These are phyloP conservation scores for Dysdera silvatica DNA, from an alignment of 1,140 invertebrate species.

Conservation along the genomic window DNA sequence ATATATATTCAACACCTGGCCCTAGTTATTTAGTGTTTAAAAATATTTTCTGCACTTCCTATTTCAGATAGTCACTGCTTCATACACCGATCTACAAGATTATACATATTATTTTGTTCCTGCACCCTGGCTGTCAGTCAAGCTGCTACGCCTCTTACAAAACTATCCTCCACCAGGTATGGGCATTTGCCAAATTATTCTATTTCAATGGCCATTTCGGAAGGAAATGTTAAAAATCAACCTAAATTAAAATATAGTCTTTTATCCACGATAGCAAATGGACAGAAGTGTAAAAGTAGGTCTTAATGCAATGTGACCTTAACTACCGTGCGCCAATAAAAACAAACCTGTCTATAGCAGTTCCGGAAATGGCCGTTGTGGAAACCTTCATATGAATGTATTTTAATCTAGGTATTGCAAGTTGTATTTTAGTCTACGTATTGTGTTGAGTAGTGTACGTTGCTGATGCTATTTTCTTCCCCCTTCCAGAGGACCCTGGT, in stretches of 20 bases:
- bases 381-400: no score
- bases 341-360: background rate
- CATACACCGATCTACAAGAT: constrained; percentile 96
- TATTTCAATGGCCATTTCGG: no score
- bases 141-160: constrained; percentile 89
- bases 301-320: no score
- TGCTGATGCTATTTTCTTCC: no score
- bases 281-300: no score
- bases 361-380: no score
- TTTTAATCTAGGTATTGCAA: background rate
- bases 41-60: background rate
- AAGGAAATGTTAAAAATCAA: no score
- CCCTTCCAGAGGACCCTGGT: constrained; percentile 56
- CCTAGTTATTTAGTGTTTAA: background rate
- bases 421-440: no score
- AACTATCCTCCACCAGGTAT: constrained; percentile 92
- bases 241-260: no score
- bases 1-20: background rate
- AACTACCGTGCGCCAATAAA: background rate
- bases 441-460: no score
- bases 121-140: constrained; percentile 98
- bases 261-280: no score
- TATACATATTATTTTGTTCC: constrained; percentile 99
- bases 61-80: constrained; percentile 85
- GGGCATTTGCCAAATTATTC: no score